These are phyloP conservation scores for Cryptoblepharus egeriae DNA, from an alignment of 2,797 vertebrate genomes.

Conservation along the genomic window DNA sequence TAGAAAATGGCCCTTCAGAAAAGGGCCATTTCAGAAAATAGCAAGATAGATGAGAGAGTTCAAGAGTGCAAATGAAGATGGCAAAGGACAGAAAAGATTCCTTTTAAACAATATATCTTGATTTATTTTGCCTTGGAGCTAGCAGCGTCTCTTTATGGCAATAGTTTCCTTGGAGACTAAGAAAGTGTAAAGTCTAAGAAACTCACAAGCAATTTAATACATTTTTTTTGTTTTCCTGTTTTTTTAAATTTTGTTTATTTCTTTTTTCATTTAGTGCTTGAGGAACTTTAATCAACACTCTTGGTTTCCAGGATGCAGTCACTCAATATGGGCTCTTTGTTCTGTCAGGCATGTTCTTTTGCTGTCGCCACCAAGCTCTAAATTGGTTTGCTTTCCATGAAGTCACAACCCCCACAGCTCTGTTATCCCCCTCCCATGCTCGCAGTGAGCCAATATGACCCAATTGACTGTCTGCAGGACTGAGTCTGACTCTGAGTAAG, in stretches of 20 bases:
- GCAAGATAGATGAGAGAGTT: not conserved
- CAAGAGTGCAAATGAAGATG: not conserved
- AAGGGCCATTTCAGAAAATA: not conserved
- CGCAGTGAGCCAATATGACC: not conserved
- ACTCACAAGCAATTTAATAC: slow-evolving; percentile 3
- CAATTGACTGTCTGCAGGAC: too few relatives aligned
- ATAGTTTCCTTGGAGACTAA: slow-evolving; percentile 35
- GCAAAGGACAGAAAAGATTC: not conserved
- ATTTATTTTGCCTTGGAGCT: not conserved
- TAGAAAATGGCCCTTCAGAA: too few relatives aligned
- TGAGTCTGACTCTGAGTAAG: not conserved
- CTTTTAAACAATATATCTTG: slow-evolving; percentile 4
- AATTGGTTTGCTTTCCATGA: slow-evolving; percentile 1
- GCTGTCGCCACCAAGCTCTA: not conserved
- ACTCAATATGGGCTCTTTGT: not conserved
- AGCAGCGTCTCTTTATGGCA: not conserved
- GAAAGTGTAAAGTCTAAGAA: not conserved
- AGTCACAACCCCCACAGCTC: slow-evolving; percentile 9
- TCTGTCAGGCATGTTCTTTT: not conserved
- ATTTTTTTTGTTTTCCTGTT: slow-evolving; percentile 3
- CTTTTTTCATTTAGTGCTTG: not conserved
- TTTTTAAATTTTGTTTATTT: not conserved
- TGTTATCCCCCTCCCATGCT: not conserved
- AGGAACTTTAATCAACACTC: slow-evolving; percentile 8
- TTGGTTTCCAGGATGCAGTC: not conserved